Conservation (phyloP, 2,797 vertebrate species). For the Apodemus agrarius region DNA sequence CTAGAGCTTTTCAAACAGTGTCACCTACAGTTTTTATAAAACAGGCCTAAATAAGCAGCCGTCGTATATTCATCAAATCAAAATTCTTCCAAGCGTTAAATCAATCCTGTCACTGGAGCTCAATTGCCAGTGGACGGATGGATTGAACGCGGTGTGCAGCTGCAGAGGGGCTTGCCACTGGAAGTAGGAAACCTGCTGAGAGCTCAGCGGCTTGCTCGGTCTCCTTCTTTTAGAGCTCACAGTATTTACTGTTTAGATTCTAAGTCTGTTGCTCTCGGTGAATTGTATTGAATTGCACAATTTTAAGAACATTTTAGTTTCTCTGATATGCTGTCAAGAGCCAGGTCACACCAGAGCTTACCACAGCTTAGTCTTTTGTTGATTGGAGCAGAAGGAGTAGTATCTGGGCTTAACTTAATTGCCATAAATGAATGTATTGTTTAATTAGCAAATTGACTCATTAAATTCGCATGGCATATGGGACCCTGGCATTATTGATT, state of each 20-base stretch:
- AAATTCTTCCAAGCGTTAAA: constrained; percentile 76
- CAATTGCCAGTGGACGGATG: constrained; percentile 75
- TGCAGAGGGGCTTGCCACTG: constrained; percentile 56
- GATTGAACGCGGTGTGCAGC: constrained; percentile 55
- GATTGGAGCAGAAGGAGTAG: constrained; percentile 50
- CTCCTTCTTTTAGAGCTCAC: constrained; percentile 15
- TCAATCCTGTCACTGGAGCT: constrained; percentile 71
- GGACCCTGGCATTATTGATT: constrained; percentile 21
- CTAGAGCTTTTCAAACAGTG: constrained; percentile 35
- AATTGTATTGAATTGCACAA: constrained; percentile 23
- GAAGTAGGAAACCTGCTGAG: constrained; percentile 20
- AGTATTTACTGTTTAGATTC: constrained; percentile 51
- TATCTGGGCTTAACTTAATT: constrained; percentile 28
- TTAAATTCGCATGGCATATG: constrained; percentile 31
- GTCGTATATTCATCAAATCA: constrained; percentile 79
- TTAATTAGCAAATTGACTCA: constrained; percentile 39
- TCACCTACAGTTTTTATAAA: constrained; percentile 67
- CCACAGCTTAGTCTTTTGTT: constrained; percentile 50
- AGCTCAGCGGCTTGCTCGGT: background rate
- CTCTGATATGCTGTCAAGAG: background rate
- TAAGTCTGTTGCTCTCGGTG: constrained; percentile 13
- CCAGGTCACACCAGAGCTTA: background rate
- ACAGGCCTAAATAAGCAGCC: constrained; percentile 76
- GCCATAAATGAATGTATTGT: constrained; percentile 40
- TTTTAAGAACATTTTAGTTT: constrained; percentile 55